Conservation (phyloP, 2,797 vertebrate genomes). For the Ibycter americanus region DNA sequence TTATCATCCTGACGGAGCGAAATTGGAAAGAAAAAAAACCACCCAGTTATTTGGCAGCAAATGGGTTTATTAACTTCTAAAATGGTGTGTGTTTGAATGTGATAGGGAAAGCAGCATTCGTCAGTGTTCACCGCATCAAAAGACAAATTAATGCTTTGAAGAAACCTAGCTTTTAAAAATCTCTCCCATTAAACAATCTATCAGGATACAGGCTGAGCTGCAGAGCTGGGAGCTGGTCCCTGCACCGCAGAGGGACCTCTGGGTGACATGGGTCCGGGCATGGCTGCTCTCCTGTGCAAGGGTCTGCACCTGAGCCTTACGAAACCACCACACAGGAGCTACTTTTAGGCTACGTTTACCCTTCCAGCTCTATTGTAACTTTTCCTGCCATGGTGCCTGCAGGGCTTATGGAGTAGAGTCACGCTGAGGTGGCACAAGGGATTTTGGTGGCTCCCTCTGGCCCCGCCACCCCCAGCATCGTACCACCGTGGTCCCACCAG, state of each 20-base stretch:
- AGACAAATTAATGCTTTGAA: constrained; percentile 76
- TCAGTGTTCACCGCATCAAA: constrained; percentile 72
- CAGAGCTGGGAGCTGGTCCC: neutral
- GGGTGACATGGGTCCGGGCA: neutral
- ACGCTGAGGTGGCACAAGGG: fast-evolving
- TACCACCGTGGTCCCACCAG: neutral
- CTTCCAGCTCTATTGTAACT: neutral
- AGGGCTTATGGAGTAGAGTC: neutral
- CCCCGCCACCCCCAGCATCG: neutral
- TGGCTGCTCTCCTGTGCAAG: neutral
- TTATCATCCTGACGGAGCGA: constrained; percentile 67
- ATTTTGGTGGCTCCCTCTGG: neutral
- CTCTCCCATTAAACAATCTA: neutral
- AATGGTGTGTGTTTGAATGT: constrained; percentile 70
- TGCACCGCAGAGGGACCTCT: neutral
- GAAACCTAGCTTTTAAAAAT: constrained; percentile 69
- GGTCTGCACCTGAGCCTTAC: neutral
- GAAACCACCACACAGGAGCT: neutral
- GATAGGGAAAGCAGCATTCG: constrained; percentile 75
- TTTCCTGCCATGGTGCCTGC: neutral
- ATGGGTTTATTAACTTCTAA: constrained; percentile 74
- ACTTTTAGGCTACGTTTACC: neutral
- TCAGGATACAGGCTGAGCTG: neutral
- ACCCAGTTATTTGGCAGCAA: constrained; percentile 67
- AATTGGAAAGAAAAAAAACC: constrained; percentile 9